Base-by-base conservation (phyloP, 2,113 vertebrate species). In the Proterorhinus semilunaris region DNA sequence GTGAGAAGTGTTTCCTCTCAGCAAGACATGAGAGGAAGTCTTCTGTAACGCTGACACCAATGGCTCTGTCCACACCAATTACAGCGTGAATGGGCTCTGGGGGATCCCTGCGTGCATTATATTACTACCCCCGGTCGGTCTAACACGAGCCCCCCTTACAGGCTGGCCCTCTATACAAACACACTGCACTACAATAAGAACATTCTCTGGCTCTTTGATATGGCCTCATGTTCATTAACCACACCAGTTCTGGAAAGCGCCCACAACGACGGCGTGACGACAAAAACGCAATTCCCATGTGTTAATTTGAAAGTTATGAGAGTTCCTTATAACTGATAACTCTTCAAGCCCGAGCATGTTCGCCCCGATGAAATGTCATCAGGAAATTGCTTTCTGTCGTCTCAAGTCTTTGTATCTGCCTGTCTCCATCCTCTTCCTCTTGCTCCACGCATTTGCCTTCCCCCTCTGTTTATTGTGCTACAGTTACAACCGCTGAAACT, bases 401-500 rank as follows among this genome's bases (percentile, higher is more conserved):
- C 65, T 71, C 69, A 69, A 73, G 66, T 82, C 86, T 80, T 65
- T 76, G 64, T 72, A 52, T 78, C 62, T 73, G 54, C 79, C 68
- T 65, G 61, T 74, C 66, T 78, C 73, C 64, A 59, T 83, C 75
- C 75, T 70, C 68, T 71, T 79, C 70, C 71, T 79, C 65, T 68
- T 74, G 62, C 69, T 70, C 55, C 64, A 47, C 17, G 71, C 51
- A 57, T 78, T 71, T 54, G 79, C 83, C 84, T 84, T 68, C 79
- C 84, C 84, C 74, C 83, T 83, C 82, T 91, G 87, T 89, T 90
- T 90, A 89, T 92, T 87, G 89, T 89, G 87, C 88, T 90, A 90
- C 84, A 90, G 86, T 88, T 88, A 86, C 90, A 83, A 90, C 86
- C 86, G 83, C 88, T 83, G 92, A 93, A 93, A 95, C 91, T 89